Conservation (phyloP, 2,888 invertebrate species). For the Unio pictorum region DNA sequence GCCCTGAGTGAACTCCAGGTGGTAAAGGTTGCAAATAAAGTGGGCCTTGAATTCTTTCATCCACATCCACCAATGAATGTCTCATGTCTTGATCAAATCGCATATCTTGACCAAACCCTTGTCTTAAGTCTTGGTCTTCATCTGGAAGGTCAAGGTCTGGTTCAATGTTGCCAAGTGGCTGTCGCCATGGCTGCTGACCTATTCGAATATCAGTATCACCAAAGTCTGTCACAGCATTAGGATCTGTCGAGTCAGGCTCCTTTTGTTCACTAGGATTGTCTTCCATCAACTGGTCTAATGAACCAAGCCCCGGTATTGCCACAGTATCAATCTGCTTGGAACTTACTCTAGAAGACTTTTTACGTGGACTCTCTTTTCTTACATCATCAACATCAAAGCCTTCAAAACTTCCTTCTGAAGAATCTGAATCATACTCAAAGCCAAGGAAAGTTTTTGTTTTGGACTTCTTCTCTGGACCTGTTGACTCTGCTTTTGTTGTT, state of each 20-base stretch:
- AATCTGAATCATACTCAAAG: conserved; percentile 51
- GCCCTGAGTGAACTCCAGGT: conserved; percentile 2
- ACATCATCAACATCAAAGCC: conserved; percentile 38
- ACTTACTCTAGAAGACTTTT: conserved; percentile 1
- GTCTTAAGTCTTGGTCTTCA: conserved; percentile 10
- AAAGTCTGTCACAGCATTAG: conserved; percentile 12
- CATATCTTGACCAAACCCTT: conserved; percentile 8
- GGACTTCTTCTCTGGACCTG: conserved; percentile 1
- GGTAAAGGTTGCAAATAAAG: conserved; percentile 3
- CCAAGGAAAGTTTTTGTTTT: conserved; percentile 35
- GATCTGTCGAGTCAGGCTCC: neutral
- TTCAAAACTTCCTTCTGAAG: conserved; percentile 38
- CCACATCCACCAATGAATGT: conserved; percentile 12
- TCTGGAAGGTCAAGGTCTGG: neutral
- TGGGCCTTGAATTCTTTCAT: conserved; percentile 16
- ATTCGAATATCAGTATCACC: conserved; percentile 21
- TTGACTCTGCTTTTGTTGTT: conserved; percentile 1
- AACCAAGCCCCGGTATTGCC: too few species aligned
- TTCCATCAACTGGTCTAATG: too few species aligned
- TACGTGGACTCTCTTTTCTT: conserved; percentile 33
- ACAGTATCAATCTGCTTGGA: too few species aligned
- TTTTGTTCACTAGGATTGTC: neutral
- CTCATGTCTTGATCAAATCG: conserved; percentile 9
- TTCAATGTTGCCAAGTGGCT: neutral
- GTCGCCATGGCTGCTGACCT: neutral